Base-by-base conservation (phyloP, 2,113 vertebrate species). In the Leuciscus idus region DNA sequence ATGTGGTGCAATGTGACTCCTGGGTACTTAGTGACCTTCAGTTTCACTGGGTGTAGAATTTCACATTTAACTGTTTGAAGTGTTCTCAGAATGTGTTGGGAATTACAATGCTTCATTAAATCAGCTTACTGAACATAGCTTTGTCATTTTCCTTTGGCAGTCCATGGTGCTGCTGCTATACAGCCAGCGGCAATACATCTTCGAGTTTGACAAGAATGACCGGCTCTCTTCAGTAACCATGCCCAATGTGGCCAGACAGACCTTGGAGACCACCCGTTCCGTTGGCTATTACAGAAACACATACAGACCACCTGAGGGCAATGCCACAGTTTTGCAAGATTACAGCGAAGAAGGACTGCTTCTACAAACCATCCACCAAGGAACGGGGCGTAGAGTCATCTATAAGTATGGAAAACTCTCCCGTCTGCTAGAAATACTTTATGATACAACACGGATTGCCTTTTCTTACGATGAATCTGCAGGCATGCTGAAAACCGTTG, bases 131-230 rank as follows among this genome's bases (percentile, higher is more conserved):
- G 77, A 84, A 15, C 50, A 57, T 46, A 30, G 52, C n/a, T 75
- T 61, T 75, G 8, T 86, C 79, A 62, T 87, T 84, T 87, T 89
- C 36, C 89, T 90, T 91, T 82, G 89, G 43, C 92, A 99, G 98
- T 99, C 98, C 84, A 98, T 98, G 97, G 97, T 99, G 61, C 93
- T 99, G 72, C 96, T 99, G 4, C 98, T 99, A 48, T 97, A 97
- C 91, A 99, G 98, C 93, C 98, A 99, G 92, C 94, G 98, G 81
- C 98, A 99, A 87, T 99, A 99, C 83, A 99, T 99, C 94, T 99
- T 99, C 59, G 97, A 99, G 90, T 99, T 99, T 50, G 98, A 99
- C 91, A 98, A 97, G 93, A 99, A 98, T 0, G 96, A 99, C 89
- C 95, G 96, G 0, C 94, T 99, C 3, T 98, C 96, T 1, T 99